These are phyloP conservation scores for Dromas ardeola DNA, from an alignment of 2,113 vertebrate genomes.

Conservation along the genomic window DNA sequence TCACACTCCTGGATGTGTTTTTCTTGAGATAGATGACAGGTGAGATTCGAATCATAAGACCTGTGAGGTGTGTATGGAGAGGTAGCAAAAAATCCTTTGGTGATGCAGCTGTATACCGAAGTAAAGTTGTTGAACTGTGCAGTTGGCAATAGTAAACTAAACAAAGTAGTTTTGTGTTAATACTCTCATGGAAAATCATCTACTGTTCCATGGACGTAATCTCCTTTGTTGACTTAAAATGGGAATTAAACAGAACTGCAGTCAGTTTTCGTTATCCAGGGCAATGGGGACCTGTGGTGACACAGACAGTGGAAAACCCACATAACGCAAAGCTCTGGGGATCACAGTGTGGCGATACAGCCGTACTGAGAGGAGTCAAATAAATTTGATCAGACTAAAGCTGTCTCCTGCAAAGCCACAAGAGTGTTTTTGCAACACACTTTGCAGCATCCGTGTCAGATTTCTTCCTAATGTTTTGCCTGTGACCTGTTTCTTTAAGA, in stretches of 20 bases:
- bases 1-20: constrained; percentile 90
- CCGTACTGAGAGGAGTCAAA: neutral
- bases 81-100: neutral
- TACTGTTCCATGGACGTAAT: neutral
- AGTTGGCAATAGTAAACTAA: neutral
- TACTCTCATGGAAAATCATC: neutral
- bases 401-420: neutral
- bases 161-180: neutral
- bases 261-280: neutral
- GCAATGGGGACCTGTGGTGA: neutral
- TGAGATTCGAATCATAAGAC: constrained; percentile 47
- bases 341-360: neutral
- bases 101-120: neutral
- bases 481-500: neutral
- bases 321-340: neutral
- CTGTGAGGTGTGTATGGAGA: neutral
- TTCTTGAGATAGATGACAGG: constrained; percentile 92
- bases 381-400: neutral
- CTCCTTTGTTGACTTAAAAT: neutral
- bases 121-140: neutral
- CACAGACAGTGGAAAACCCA: neutral
- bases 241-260: neutral
- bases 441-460: neutral
- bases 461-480: neutral
- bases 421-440: neutral